Conservation (phyloP, 2,888 invertebrate genomes). For the Ophonus ardosiacus region DNA sequence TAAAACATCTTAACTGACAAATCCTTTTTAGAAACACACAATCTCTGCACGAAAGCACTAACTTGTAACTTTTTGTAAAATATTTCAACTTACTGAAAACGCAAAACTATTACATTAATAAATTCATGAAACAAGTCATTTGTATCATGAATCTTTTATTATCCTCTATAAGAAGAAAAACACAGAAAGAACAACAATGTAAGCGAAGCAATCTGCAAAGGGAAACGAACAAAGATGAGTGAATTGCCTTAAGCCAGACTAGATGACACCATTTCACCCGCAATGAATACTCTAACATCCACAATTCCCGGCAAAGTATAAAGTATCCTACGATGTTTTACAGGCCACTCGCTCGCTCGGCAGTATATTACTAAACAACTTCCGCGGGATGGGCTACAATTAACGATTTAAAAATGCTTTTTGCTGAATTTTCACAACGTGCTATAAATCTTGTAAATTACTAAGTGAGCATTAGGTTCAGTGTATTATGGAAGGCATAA, state of each 20-base stretch:
- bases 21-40: too few species aligned
- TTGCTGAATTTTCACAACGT: constrained; percentile 26
- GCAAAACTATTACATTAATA: too few species aligned
- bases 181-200: not conserved
- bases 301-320: not conserved
- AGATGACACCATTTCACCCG: constrained; percentile 30
- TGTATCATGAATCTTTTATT: not conserved
- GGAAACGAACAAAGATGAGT: constrained; percentile 11
- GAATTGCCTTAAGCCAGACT: constrained; percentile 15
- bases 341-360: not conserved
- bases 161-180: not conserved
- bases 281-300: constrained; percentile 20
- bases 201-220: constrained; percentile 28
- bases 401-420: constrained; percentile 38
- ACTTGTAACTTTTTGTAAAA: too few species aligned
- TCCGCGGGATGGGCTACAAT: not conserved
- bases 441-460: constrained; percentile 18
- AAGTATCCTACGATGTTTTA: not conserved
- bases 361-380: constrained; percentile 30
- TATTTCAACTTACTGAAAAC: too few species aligned
- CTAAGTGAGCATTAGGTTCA: constrained; percentile 33
- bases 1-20: too few species aligned
- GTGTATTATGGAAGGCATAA: constrained; percentile 23
- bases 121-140: not conserved
- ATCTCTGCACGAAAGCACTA: too few species aligned